Percentiles rank a stretch among this genome's conserved stretches.
These are phyloP conservation scores for Platysternon megacephalum DNA, from an alignment of 2,113 vertebrate species.

Conservation along the genomic window DNA sequence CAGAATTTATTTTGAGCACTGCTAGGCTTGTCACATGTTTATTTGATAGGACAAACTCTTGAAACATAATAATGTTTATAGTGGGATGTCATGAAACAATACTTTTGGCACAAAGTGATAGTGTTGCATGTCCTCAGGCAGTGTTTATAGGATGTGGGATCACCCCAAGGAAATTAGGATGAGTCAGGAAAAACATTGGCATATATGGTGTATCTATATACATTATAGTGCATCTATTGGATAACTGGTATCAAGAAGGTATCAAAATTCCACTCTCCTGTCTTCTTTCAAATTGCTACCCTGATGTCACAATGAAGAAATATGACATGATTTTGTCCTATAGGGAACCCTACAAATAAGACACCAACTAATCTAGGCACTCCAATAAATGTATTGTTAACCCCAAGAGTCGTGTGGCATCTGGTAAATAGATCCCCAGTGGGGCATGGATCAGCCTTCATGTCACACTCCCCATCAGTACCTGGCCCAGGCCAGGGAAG, in stretches of 20 bases:
- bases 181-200: not conserved
- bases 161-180: not conserved
- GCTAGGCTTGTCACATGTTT: not conserved
- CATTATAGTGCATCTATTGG: not conserved
- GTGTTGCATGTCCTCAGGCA: not conserved
- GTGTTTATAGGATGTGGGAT: rapidly evolving
- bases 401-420: not conserved
- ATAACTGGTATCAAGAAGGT: not conserved
- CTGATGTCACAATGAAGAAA: not conserved
- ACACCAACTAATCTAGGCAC: rapidly evolving
- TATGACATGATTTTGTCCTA: not conserved
- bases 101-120: not conserved
- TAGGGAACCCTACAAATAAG: not conserved
- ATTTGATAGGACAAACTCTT: not conserved
- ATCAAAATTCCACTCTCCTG: not conserved
- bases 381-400: not conserved
- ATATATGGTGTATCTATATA: not conserved
- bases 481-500: too few species aligned
- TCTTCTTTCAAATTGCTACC: not conserved
- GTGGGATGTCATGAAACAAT: not conserved
- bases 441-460: not conserved
- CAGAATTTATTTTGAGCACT: not conserved
- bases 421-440: too few species aligned
- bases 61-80: not conserved
- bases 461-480: too few species aligned